Conservation (phyloP, 2,797 vertebrate genomes). For the Karalla daura region DNA sequence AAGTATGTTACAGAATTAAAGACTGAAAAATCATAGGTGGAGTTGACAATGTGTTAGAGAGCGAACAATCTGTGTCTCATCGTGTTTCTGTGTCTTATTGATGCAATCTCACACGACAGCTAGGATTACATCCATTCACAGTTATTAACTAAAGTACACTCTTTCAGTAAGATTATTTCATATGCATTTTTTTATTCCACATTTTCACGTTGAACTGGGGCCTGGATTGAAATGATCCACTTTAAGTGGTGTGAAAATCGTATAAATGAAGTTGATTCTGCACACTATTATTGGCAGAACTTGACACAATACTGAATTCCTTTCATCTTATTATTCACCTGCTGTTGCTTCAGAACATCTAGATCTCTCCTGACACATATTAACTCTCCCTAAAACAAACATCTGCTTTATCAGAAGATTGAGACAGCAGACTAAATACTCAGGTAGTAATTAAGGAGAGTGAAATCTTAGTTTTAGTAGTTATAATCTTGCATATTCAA, state of each 20-base stretch:
- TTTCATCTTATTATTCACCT: slow-evolving; percentile 19
- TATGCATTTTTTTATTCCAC: neutral
- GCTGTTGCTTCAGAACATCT: slow-evolving; percentile 7
- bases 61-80: too few species aligned
- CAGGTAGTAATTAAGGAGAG: neutral
- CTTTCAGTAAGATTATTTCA: neutral
- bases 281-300: slow-evolving; percentile 1
- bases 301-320: slow-evolving; percentile 8
- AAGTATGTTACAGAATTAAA: neutral
- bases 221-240: neutral
- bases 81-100: too few species aligned
- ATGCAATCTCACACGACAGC: neutral
- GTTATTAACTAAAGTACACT: neutral
- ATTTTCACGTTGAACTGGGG: neutral
- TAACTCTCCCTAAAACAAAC: neutral
- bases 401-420: neutral
- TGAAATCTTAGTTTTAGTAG: neutral
- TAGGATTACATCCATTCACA: neutral
- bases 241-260: slow-evolving; percentile 4
- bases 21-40: neutral
- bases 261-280: slow-evolving; percentile 20
- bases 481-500: neutral
- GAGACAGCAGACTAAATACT: neutral
- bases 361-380: slow-evolving; percentile 9
- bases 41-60: neutral